Conservation (phyloP, 2,113 vertebrate species). For the Leuciscus idus region DNA sequence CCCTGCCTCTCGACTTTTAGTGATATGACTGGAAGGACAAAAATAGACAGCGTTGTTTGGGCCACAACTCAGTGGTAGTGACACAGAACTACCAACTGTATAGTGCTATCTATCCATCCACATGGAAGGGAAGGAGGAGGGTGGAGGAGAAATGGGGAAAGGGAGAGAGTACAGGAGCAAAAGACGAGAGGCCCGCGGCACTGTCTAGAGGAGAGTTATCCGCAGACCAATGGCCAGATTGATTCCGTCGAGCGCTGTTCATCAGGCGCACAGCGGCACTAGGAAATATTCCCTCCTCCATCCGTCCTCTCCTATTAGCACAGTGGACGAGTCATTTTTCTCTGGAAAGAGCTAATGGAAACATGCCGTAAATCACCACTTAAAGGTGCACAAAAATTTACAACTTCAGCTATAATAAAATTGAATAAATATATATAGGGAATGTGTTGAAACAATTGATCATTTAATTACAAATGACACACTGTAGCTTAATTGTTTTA, state of each 20-base stretch:
- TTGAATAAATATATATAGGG: no score
- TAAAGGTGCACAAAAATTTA: background rate
- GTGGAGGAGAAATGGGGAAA: background rate
- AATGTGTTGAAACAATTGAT: no score
- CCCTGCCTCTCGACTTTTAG: background rate
- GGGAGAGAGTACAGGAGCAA: background rate
- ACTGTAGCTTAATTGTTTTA: no score
- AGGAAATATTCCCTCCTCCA: conserved; percentile 71
- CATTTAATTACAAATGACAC: no score
- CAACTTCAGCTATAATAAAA: no score
- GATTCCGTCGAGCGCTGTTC: conserved; percentile 77
- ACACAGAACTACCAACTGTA: background rate
- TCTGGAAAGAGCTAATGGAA: conserved; percentile 1
- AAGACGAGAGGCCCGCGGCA: conserved; percentile 57
- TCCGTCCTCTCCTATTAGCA: conserved; percentile 60
- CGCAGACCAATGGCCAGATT: conserved; percentile 82
- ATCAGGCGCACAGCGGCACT: conserved; percentile 69
- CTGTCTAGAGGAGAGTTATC: conserved; percentile 80
- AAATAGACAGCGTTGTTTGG: conserved; percentile 23
- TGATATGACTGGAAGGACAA: conserved; percentile 24
- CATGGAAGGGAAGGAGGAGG: conserved; percentile 72
- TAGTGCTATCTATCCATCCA: conserved; percentile 72
- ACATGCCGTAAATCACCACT: background rate
- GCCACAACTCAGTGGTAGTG: background rate
- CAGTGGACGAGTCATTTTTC: background rate